These are phyloP conservation scores for Pangasius sanitwongsei DNA, from an alignment of 2,797 vertebrate species.

Conservation along the genomic window DNA sequence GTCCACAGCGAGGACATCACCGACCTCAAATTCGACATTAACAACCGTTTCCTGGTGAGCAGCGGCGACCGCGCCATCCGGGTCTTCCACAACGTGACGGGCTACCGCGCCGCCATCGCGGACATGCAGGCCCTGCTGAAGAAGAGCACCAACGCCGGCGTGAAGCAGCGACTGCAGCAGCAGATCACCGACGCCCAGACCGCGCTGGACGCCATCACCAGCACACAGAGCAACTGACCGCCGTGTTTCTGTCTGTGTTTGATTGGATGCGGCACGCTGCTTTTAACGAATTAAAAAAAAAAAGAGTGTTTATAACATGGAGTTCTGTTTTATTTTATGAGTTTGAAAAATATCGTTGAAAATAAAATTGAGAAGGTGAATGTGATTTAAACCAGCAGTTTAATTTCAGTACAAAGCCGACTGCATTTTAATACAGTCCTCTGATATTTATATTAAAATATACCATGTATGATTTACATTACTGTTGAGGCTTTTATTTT, in stretches of 20 bases:
- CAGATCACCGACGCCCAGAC: slow-evolving; percentile 84
- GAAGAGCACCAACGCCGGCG: slow-evolving; percentile 81
- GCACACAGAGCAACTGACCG: slow-evolving; percentile 68
- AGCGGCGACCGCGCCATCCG: slow-evolving; percentile 86
- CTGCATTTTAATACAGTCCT: not conserved
- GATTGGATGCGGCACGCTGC: not conserved
- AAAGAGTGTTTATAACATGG: not conserved
- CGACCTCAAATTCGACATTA: slow-evolving; percentile 86
- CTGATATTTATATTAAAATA: not conserved
- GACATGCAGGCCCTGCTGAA: slow-evolving; percentile 88
- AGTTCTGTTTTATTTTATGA: not conserved
- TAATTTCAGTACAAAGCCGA: not conserved
- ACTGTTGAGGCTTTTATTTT: not conserved
- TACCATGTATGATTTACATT: not conserved
- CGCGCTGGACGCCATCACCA: slow-evolving; percentile 76
- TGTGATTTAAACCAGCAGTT: not conserved
- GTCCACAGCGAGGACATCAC: slow-evolving; percentile 79
- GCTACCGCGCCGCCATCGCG: slow-evolving; percentile 84
- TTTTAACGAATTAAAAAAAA: not conserved
- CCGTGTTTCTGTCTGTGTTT: not conserved
- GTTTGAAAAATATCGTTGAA: not conserved
- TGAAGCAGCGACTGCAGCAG: slow-evolving; percentile 86
- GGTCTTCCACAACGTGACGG: slow-evolving; percentile 86
- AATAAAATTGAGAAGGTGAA: not conserved
- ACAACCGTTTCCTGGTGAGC: slow-evolving; percentile 82